phyloP scores from a whole-genome alignment of 2,888 invertebrate species.

The Pegoplata infirma region DNA sequence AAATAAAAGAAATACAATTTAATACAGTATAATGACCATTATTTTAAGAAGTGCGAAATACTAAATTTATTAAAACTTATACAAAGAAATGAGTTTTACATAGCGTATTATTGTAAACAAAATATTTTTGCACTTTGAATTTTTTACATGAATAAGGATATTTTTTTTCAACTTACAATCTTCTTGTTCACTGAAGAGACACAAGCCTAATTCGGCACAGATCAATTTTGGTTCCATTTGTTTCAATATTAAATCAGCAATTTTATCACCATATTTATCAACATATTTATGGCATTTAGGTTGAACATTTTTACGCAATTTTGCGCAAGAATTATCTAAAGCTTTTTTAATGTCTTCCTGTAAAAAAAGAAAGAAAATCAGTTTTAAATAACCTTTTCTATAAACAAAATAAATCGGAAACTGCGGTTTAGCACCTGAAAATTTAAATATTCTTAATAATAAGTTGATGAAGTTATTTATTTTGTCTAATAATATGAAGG shows the following conservation, averaged over 20 bases:
- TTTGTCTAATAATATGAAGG: no score
- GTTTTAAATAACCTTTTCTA: no score
- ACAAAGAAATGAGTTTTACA: no score
- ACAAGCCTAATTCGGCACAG: conserved; percentile 84
- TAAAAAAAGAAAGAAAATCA: conserved; percentile 10
- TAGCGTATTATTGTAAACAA: no score
- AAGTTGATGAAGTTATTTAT: no score
- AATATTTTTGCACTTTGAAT: no score
- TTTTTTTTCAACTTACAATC: conserved; percentile 73
- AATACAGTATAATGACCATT: neutral
- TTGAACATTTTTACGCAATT: conserved; percentile 72
- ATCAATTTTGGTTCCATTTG: conserved; percentile 84
- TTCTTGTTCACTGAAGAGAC: conserved; percentile 75
- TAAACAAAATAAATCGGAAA: no score
- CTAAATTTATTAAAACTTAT: no score
- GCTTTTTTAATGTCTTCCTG: conserved; percentile 73
- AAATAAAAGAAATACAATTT: conserved; percentile 33
- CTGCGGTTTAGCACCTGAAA: no score
- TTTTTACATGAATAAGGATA: neutral
- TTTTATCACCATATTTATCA: conserved; percentile 84
- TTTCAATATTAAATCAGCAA: conserved; percentile 84
- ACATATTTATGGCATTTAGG: conserved; percentile 85
- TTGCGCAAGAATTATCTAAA: conserved; percentile 73
- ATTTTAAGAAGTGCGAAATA: neutral
- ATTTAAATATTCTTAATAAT: no score